A percentile compares a stretch with the other conserved stretches of the same genome.
These are phyloP conservation scores for Callipepla squamata DNA, from an alignment of 2,113 vertebrate genomes.

Conservation along the genomic window DNA sequence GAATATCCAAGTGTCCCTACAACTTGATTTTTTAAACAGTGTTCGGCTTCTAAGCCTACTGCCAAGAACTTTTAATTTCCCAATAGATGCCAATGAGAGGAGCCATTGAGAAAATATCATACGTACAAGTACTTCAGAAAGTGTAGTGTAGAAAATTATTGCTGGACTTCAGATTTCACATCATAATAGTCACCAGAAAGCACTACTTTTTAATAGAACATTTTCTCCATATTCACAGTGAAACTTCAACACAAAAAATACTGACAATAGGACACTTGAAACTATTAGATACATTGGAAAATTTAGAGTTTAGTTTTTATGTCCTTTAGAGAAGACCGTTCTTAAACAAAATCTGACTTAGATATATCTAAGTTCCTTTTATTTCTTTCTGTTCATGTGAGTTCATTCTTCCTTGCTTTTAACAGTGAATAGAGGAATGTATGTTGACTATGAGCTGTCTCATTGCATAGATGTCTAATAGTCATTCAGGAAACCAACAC, in stretches of 20 bases:
- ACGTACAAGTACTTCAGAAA: background rate
- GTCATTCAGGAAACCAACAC: background rate
- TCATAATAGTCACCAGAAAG: background rate
- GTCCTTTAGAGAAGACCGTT: background rate
- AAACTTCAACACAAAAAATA: background rate
- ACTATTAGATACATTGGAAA: background rate
- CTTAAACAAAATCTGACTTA: background rate
- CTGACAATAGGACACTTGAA: background rate
- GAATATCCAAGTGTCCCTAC: background rate
- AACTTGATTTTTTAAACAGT: background rate
- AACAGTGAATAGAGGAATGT: background rate
- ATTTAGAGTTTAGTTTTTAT: background rate
- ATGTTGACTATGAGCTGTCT: background rate
- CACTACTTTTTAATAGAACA: background rate
- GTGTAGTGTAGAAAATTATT: background rate
- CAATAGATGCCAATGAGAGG: background rate
- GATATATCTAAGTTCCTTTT: background rate
- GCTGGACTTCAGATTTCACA: background rate
- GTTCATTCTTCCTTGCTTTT: background rate
- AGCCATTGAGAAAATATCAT: background rate
- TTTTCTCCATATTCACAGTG: background rate
- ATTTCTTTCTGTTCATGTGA: background rate
- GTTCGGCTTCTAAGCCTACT: background rate
- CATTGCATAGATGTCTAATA: background rate
- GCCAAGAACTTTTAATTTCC: background rate